phyloP scores from a whole-genome alignment of 2,113 vertebrate species.

The Corythaeola cristata region DNA sequence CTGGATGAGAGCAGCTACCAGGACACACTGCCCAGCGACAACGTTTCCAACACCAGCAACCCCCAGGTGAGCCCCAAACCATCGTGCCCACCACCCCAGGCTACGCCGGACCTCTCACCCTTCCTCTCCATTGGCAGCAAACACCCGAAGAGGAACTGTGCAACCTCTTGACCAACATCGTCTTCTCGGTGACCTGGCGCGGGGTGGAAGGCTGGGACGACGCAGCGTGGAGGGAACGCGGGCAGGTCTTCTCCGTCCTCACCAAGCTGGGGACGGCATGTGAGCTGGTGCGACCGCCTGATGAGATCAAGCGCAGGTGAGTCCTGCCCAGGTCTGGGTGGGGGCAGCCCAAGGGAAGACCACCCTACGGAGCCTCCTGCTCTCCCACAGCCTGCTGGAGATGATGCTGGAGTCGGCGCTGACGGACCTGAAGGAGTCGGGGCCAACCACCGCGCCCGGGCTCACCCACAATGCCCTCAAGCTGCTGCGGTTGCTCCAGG shows the following conservation, averaged over 20 bases:
- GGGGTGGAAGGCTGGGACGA: slow-evolving; percentile 87
- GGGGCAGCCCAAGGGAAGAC: not conserved
- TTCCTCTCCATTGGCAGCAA: slow-evolving; percentile 67
- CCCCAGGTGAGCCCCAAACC: slow-evolving; percentile 81
- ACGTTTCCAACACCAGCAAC: slow-evolving; percentile 91
- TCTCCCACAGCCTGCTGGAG: slow-evolving; percentile 85
- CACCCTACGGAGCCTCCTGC: accelerated
- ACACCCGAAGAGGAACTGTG: slow-evolving; percentile 94
- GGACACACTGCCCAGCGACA: slow-evolving; percentile 83
- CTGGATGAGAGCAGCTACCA: slow-evolving; percentile 90
- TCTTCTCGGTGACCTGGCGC: slow-evolving; percentile 92
- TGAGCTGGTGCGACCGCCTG: slow-evolving; percentile 87
- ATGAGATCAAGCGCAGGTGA: slow-evolving; percentile 95
- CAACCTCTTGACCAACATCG: slow-evolving; percentile 94
- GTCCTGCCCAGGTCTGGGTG: accelerated
- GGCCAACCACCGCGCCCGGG: slow-evolving; percentile 62
- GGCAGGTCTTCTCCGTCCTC: slow-evolving; percentile 96
- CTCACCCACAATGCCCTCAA: slow-evolving; percentile 86
- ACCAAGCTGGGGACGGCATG: slow-evolving; percentile 93
- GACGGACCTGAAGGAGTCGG: slow-evolving; percentile 86
- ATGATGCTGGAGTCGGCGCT: slow-evolving; percentile 98
- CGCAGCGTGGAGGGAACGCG: slow-evolving; percentile 87
- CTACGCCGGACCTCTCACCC: accelerated
- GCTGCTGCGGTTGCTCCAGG: slow-evolving; percentile 93
- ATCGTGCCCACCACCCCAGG: accelerated